Evolutionary conservation across 2,113 vertebrate genomes (phyloP).

Genomic region (Azemiops feae): DNA sequence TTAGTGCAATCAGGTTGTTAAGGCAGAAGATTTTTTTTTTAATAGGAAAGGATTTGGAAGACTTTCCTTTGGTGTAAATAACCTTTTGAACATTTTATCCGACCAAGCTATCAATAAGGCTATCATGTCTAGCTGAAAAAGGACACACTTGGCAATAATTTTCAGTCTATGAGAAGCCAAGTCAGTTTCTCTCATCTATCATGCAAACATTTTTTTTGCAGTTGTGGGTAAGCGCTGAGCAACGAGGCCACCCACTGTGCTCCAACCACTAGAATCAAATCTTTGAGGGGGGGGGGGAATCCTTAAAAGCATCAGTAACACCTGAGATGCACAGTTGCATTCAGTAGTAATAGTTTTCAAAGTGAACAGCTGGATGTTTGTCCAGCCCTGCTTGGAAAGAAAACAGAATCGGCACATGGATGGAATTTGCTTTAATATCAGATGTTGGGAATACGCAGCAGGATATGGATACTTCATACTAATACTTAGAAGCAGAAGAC

Average conservation of each 20-base stretch:
- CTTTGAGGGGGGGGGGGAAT: not conserved
- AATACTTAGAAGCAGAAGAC: not conserved
- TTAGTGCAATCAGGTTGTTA: not conserved
- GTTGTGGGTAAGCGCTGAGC: not conserved
- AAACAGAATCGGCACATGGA: not conserved
- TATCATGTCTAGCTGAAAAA: not conserved
- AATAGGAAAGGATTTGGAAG: not conserved
- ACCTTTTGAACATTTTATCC: not conserved
- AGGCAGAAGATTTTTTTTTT: not conserved
- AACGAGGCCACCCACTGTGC: not conserved
- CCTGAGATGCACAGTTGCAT: not conserved
- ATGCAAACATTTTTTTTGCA: too few species aligned
- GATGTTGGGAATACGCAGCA: not conserved
- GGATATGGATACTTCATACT: not conserved
- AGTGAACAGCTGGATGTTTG: not conserved
- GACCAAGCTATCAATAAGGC: not conserved
- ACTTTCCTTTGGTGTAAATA: not conserved
- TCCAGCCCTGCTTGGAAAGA: not conserved
- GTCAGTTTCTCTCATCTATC: not conserved
- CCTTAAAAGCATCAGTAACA: not conserved
- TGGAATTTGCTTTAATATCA: not conserved
- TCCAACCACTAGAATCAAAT: not conserved
- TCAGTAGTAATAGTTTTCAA: not conserved
- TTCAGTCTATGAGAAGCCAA: not conserved
- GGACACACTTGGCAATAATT: not conserved